Conservation (phyloP, 2,888 invertebrate species). For the Dryobotodes eremita region DNA sequence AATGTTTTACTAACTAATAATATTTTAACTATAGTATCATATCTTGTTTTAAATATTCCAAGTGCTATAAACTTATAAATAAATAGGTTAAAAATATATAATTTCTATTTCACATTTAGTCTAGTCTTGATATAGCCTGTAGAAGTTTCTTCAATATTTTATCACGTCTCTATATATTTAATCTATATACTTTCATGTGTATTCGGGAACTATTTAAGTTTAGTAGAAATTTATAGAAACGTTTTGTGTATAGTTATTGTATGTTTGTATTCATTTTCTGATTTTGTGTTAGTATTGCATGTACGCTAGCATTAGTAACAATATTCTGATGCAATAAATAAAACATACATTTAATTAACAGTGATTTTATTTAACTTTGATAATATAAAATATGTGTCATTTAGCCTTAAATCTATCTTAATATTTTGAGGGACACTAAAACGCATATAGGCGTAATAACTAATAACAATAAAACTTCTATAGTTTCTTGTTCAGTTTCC, state of each 20-base stretch:
- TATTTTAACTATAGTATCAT: slow-evolving; percentile 17
- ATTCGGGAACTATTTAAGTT: slow-evolving; percentile 74
- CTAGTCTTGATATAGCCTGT: neutral
- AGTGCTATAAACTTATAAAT: slow-evolving; percentile 29
- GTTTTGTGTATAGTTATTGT: slow-evolving; percentile 81
- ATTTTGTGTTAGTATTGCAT: slow-evolving; percentile 81
- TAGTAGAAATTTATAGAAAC: slow-evolving; percentile 82
- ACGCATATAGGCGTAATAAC: neutral
- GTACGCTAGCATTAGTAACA: slow-evolving; percentile 87
- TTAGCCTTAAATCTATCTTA: slow-evolving; percentile 34
- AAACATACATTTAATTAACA: slow-evolving; percentile 76
- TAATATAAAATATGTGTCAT: slow-evolving; percentile 43
- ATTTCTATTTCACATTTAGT: neutral
- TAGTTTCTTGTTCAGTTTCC: neutral
- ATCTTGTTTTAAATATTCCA: slow-evolving; percentile 27
- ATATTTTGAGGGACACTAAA: neutral
- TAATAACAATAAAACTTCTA: neutral
- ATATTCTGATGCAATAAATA: slow-evolving; percentile 90
- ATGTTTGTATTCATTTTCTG: slow-evolving; percentile 78
- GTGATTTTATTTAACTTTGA: slow-evolving; percentile 64
- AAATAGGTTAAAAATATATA: slow-evolving; percentile 23
- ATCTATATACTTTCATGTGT: slow-evolving; percentile 52
- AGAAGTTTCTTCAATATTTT: slow-evolving; percentile 12
- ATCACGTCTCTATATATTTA: slow-evolving; percentile 1
- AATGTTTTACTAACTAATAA: slow-evolving; percentile 11